Base-by-base conservation (phyloP, 2,113 vertebrate species). In the Proteles cristata region DNA sequence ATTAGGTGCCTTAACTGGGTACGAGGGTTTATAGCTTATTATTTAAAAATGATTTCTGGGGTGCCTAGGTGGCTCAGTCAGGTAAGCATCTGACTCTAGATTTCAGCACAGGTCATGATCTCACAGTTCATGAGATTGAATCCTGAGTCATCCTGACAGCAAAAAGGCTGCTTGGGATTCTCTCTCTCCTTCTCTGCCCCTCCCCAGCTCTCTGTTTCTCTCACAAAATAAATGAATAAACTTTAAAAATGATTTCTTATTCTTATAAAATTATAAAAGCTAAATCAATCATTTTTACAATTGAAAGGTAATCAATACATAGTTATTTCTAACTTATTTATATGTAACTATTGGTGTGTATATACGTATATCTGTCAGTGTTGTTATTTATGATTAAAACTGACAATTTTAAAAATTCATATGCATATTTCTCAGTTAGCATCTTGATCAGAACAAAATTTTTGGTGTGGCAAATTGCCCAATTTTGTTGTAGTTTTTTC, bases 401-500 rank as follows among this genome's bases (percentile, higher is more conserved):
- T 28, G 6, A 53, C 69, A 12, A 11, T 95, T 96, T 14, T 35
- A 55, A 12, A 90, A 76, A 74, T 86, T 45, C 0, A 16, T 96
- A 77, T 63, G 11, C 11, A 69, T 19, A 74, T 21, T 94, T 92
- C 33, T 50, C 48, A 69, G 84, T 97, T 80, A 76, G 23, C 4
- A 86, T 96, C 14, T 90, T 95, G 5, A 92, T 97, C 79, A 95
- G 1, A 11, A 79, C 4, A 73, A 39, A 25, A 35, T 1, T 97
- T 90, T 94, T 14, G 16, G 43, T 89, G 0, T 14, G 50, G 4
- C 7, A 71, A 81, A 11, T 89, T 92, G 28, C 31, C 96, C 74
- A 80, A 9, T 33, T 95, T 98, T 97, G n/a, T 39, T 82, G 84
- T 33, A 90, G 73, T 91, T 33, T 15, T 96, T 89, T 84, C 7